A percentile compares a stretch with the other conserved stretches of the same genome.
Evolutionary conservation across 2,113 vertebrate genomes (phyloP).

Genomic region (Chelonoidis abingdonii): DNA sequence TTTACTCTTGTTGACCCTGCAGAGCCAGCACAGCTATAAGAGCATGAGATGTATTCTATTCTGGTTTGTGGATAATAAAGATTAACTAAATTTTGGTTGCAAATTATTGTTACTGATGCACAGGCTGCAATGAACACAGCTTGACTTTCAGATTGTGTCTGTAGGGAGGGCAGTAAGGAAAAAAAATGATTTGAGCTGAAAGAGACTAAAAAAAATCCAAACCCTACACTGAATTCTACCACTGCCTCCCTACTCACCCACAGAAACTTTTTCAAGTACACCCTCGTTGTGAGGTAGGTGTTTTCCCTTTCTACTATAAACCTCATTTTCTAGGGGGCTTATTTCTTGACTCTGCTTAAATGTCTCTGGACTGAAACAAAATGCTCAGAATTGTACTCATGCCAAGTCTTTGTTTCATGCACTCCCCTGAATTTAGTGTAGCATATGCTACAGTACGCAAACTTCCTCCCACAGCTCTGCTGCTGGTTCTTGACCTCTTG

Average conservation of each 20-base stretch:
- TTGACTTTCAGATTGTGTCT: not conserved
- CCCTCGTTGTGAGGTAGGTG: not conserved
- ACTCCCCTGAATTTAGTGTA: not conserved
- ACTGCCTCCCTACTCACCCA: not conserved
- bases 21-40: not conserved
- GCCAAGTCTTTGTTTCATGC: not conserved
- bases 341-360: not conserved
- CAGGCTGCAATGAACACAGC: not conserved
- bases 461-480: not conserved
- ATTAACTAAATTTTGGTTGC: not conserved
- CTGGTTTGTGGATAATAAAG: not conserved
- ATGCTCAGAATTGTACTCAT: not conserved
- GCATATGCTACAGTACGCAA: rapidly evolving
- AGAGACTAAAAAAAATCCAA: not conserved
- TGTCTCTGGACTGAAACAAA: not conserved
- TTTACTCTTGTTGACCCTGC: not conserved
- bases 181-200: not conserved
- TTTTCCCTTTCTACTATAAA: not conserved
- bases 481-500: rapidly evolving
- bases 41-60: not conserved
- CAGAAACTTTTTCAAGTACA: not conserved
- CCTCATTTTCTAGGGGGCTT: not conserved
- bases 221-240: not conserved
- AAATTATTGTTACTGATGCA: not conserved
- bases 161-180: not conserved